A percentile compares a stretch with the other conserved stretches of the same genome.
Conservation (phyloP, 2,888 invertebrate genomes). For the Geotrupes spiniger region DNA sequence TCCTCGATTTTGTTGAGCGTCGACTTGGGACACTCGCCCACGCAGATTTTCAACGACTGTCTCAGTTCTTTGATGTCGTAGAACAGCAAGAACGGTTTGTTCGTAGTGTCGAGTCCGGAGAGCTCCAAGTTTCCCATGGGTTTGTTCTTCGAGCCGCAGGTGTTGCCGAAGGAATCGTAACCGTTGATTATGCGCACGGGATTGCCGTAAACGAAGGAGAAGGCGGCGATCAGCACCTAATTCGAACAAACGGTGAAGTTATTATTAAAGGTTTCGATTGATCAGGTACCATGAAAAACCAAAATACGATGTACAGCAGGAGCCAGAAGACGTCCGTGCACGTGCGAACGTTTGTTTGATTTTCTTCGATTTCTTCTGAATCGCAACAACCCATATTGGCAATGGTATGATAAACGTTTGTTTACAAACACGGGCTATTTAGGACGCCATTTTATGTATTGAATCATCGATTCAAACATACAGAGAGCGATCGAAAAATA, state of each 20-base stretch:
- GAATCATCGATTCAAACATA: too few relatives aligned
- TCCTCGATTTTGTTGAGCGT: constrained; percentile 64
- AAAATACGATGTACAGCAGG: constrained; percentile 73
- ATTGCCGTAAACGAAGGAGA: constrained; percentile 86
- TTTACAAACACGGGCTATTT: constrained; percentile 21
- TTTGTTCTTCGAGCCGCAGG: constrained; percentile 85
- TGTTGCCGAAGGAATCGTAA: constrained; percentile 92
- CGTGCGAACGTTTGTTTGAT: constrained; percentile 58
- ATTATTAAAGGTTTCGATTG: constrained; percentile 9
- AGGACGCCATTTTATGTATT: too few relatives aligned
- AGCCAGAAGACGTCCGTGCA: constrained; percentile 86
- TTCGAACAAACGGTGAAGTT: constrained; percentile 25
- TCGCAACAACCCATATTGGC: constrained; percentile 64
- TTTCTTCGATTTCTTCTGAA: constrained; percentile 57
- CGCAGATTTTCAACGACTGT: constrained; percentile 82
- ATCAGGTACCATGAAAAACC: constrained; percentile 80
- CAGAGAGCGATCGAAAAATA: too few relatives aligned
- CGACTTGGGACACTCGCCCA: constrained; percentile 78
- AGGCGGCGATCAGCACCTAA: constrained; percentile 79
- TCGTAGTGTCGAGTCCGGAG: constrained; percentile 77
- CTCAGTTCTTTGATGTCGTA: constrained; percentile 75
- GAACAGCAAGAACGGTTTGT: constrained; percentile 79
- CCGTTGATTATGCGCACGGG: constrained; percentile 84
- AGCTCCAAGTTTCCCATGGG: constrained; percentile 69
- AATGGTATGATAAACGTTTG: constrained; percentile 8